These are phyloP conservation scores for Tenrec ecaudatus DNA, from an alignment of 2,113 vertebrate species.

Conservation along the genomic window DNA sequence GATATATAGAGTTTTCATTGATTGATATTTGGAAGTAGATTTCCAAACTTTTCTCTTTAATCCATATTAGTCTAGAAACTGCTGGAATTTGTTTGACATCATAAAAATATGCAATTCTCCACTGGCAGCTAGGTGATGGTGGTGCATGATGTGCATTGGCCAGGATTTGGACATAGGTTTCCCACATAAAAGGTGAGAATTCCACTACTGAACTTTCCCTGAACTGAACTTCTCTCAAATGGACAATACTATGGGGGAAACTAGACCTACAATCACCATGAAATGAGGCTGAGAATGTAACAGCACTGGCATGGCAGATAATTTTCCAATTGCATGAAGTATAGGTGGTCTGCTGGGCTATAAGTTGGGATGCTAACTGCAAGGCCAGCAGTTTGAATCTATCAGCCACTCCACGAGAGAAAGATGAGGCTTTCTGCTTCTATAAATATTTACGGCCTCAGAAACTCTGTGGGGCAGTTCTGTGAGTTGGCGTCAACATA, in stretches of 20 bases:
- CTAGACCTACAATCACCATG: neutral
- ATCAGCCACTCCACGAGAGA: no score
- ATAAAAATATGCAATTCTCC: neutral
- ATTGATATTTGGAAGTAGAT: neutral
- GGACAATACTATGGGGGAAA: neutral
- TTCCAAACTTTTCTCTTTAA: neutral
- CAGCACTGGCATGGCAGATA: neutral
- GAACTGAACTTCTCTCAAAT: neutral
- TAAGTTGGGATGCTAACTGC: no score
- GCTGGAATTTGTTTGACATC: neutral
- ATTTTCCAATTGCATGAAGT: conserved; percentile 30
- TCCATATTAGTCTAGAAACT: neutral
- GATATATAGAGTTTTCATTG: neutral
- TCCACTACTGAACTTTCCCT: neutral
- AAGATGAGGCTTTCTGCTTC: no score
- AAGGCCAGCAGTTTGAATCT: no score
- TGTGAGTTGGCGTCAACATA: no score
- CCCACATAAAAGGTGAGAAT: neutral
- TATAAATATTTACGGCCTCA: no score
- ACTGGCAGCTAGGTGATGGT: neutral
- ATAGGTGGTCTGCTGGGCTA: neutral
- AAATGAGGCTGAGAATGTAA: neutral
- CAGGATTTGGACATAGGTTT: neutral
- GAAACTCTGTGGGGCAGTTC: no score
- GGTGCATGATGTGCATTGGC: neutral